Base-by-base conservation (phyloP, 2,888 invertebrate genomes). In the Lissocephala sabroskyi region DNA sequence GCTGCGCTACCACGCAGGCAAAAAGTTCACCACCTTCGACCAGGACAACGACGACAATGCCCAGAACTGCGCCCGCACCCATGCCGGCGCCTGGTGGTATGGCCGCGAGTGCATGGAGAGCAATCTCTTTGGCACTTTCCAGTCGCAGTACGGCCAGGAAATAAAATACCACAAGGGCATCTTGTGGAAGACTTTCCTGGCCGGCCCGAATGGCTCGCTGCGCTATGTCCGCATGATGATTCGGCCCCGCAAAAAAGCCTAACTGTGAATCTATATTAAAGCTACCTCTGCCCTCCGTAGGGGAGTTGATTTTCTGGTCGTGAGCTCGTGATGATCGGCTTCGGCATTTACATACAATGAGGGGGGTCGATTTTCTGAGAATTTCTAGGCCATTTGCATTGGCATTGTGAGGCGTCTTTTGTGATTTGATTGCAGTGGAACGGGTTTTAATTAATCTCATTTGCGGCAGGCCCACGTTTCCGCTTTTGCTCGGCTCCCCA, bases 31-130 rank as follows among this genome's bases (percentile, higher is more conserved):
- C 18, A 74, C 74, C 13, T 55, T 1, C 9, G 77, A 77, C 26
- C 65, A 68, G 47, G 74, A 77, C 26, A 77, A 75, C 33, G 77
- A 75, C 13, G 71, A 65, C 13, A 66, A 66, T 41, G 65, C 50
- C 0, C 64, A 59, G 26, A 77, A 71, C 30, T 75, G 75, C 35
- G 75, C 75, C 3, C 28, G 52, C 2, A 51, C 41, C 0, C 75
- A 77, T 30, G n/a, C 54, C 0, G 73, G 73, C 0, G 75, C 61
- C 35, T 75, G 75, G 75, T 75, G 78, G 75, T 77, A 60, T 40
- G 60, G 68, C 1, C 49, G 55, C 1, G 55, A 64, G 13, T 74
- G 30, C 11, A 41, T 41, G 29, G 29, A 41, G 30, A 70, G 70
- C 48, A 74, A 70, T 40, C 49, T 74, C 1, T 74, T 70, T 37